Percentiles rank a stretch among this genome's conserved stretches.
Conservation (phyloP, 2,888 invertebrate genomes). For the Amiota mariae region DNA sequence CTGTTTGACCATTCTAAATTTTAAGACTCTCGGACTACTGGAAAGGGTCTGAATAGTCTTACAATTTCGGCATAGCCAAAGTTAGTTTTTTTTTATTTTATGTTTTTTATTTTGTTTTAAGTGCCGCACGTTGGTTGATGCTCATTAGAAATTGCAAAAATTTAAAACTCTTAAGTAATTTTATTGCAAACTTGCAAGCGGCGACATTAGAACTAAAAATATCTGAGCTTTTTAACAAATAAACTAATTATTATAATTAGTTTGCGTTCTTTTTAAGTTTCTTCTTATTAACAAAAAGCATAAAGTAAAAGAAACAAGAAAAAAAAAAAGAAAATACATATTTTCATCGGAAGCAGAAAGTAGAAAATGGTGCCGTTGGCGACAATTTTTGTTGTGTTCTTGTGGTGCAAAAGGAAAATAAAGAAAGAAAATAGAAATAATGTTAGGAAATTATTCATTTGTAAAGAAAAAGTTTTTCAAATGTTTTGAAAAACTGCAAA, state of each 20-base stretch:
- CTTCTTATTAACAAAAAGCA: not conserved
- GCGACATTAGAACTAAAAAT: too few relatives aligned
- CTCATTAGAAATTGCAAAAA: not conserved
- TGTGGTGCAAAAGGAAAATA: too few relatives aligned
- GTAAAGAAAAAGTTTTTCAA: not conserved
- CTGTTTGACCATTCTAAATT: too few relatives aligned
- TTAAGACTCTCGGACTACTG: too few relatives aligned
- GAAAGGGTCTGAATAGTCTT: too few relatives aligned
- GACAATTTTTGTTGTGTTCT: not conserved
- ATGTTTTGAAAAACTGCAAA: too few relatives aligned
- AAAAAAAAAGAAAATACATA: not conserved
- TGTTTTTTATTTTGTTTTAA: too few relatives aligned
- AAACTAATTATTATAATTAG: not conserved
- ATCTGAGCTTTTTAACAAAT: not conserved
- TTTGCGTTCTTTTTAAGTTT: not conserved
- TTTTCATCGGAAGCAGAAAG: not conserved
- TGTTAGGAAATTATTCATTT: constrained; percentile 3
- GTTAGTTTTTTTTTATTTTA: too few relatives aligned
- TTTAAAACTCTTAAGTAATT: not conserved
- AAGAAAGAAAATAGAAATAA: not conserved
- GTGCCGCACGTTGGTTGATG: too few relatives aligned
- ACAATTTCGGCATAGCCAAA: too few relatives aligned
- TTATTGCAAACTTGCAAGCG: not conserved
- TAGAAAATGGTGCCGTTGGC: constrained; percentile 5
- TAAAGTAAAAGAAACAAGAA: not conserved